phyloP scores from a whole-genome alignment of 1,140 invertebrate genomes.

The Lerema accius region DNA sequence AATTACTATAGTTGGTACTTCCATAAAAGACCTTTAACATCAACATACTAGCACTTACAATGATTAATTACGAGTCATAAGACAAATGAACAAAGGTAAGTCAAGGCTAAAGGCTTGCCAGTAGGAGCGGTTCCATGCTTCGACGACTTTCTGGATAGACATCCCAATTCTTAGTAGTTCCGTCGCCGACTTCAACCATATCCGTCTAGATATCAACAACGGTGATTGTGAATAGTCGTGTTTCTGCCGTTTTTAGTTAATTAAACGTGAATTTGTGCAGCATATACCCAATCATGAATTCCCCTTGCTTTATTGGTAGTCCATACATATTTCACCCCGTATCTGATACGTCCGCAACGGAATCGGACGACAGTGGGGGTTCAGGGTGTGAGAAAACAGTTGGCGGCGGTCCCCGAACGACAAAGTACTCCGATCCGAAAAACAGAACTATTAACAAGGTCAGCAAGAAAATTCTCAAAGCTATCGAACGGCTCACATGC shows the following conservation, averaged over 20 bases:
- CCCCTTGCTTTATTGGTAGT: slow-evolving; percentile 64
- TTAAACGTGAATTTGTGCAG: too few relatives aligned
- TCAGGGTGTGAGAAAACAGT: slow-evolving; percentile 70
- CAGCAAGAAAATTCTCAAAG: slow-evolving; percentile 75
- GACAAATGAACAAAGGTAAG: slow-evolving; percentile 49
- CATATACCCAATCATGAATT: slow-evolving; percentile 54
- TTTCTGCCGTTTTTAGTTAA: slow-evolving; percentile 28
- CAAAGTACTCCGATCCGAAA: slow-evolving; percentile 74
- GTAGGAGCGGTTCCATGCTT: slow-evolving; percentile 66
- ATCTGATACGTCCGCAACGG: slow-evolving; percentile 75
- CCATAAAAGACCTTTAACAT: too few relatives aligned
- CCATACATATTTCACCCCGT: slow-evolving; percentile 75
- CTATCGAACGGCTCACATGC: slow-evolving; percentile 72
- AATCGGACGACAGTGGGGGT: slow-evolving; percentile 71
- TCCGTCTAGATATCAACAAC: slow-evolving; percentile 53
- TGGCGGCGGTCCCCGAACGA: slow-evolving; percentile 60
- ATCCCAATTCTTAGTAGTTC: slow-evolving; percentile 54
- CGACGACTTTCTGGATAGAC: slow-evolving; percentile 41
- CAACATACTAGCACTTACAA: not conserved
- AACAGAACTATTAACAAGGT: slow-evolving; percentile 78
- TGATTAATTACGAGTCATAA: slow-evolving; percentile 13
- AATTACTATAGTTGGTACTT: too few relatives aligned
- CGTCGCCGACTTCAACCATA: slow-evolving; percentile 55
- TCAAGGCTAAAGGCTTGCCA: slow-evolving; percentile 66
- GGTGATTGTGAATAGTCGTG: slow-evolving; percentile 44